Percentiles rank a stretch among this genome's conserved stretches.
Evolutionary conservation across 2,888 invertebrate genomes (phyloP).

Genomic region (Oasisia sp.): DNA sequence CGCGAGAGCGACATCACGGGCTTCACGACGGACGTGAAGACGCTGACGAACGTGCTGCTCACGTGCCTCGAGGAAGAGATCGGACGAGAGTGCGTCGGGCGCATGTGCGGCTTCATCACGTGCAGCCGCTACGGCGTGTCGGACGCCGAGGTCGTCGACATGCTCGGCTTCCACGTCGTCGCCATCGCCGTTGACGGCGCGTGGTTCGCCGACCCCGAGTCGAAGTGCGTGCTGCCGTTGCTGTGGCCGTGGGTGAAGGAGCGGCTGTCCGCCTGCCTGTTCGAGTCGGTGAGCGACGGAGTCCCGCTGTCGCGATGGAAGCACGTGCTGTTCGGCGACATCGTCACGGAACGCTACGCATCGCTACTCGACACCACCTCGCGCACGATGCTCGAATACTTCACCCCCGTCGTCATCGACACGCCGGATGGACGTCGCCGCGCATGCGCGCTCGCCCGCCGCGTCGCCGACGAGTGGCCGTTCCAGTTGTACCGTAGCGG

Average conservation of each 20-base stretch:
- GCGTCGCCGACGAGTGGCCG: constrained; percentile 65
- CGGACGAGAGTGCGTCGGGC: constrained; percentile 23
- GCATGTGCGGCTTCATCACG: constrained; percentile 23
- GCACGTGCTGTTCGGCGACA: constrained; percentile 22
- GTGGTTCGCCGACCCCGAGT: background rate
- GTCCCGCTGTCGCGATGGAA: constrained; percentile 14
- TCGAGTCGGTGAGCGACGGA: background rate
- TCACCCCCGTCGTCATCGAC: constrained; percentile 27
- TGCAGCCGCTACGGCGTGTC: constrained; percentile 30
- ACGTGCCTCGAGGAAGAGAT: background rate
- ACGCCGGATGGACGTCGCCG: background rate
- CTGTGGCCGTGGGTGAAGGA: constrained; percentile 26
- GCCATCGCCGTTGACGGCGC: background rate
- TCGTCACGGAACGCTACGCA: constrained; percentile 20
- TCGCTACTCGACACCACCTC: too few species aligned
- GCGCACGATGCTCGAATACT: constrained; percentile 32
- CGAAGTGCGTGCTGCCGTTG: constrained; percentile 14
- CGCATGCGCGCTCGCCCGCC: background rate
- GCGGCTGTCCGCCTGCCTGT: background rate
- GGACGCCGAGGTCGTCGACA: constrained; percentile 35
- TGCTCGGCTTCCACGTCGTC: constrained; percentile 30
- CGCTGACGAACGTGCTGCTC: background rate
- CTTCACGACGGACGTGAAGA: background rate
- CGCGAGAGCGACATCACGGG: background rate
- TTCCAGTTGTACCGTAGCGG: constrained; percentile 19